Evolutionary conservation across 2,113 vertebrate genomes (phyloP).

Genomic region (Noturus placidus): DNA sequence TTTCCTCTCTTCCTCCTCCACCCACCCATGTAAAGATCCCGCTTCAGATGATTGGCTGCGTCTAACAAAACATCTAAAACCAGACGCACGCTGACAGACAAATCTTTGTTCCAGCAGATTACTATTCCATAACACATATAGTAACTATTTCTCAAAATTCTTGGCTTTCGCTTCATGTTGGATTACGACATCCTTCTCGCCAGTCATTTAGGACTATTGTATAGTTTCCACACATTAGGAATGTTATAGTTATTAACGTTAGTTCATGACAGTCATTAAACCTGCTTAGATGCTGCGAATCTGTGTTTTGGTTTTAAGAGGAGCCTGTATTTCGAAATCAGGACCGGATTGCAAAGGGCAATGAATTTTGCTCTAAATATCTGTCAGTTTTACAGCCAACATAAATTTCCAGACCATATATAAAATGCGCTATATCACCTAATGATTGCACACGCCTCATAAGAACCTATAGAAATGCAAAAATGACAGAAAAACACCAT

Average conservation of each 20-base stretch:
- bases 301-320: conserved; percentile 58
- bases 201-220: conserved; percentile 36
- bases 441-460: background rate
- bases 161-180: conserved; percentile 46
- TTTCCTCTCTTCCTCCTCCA: conserved; percentile 21
- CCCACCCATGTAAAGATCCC: conserved; percentile 17
- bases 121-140: conserved; percentile 41
- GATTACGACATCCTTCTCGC: conserved; percentile 40
- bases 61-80: conserved; percentile 29
- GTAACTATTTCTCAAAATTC: conserved; percentile 44
- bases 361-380: conserved; percentile 44
- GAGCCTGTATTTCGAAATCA: conserved; percentile 61
- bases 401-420: conserved; percentile 17
- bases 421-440: background rate
- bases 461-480: background rate
- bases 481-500: background rate
- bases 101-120: conserved; percentile 35
- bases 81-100: conserved; percentile 23
- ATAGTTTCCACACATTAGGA: conserved; percentile 42
- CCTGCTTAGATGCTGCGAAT: conserved; percentile 29
- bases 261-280: conserved; percentile 51
- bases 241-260: conserved; percentile 60
- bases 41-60: conserved; percentile 39
- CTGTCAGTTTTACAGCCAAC: conserved; percentile 15
- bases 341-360: conserved; percentile 44